Percentiles rank a stretch among this genome's conserved stretches.
Evolutionary conservation across 2,113 vertebrate genomes (phyloP).

Genomic region (Ardeotis arabs): DNA sequence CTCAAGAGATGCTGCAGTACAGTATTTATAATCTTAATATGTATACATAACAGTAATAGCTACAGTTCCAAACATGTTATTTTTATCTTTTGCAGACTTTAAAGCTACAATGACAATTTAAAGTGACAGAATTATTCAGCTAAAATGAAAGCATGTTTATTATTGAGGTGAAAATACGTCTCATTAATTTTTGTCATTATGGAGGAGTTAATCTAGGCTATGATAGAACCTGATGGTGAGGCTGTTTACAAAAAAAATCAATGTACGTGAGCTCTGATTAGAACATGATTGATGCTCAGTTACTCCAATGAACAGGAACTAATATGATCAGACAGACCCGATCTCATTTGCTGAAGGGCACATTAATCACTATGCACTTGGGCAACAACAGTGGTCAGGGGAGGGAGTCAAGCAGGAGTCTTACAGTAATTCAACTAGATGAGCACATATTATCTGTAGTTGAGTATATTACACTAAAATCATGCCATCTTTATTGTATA

Average conservation of each 20-base stretch:
- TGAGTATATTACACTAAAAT: conserved; percentile 21
- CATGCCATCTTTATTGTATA: neutral
- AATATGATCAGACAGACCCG: conserved; percentile 53
- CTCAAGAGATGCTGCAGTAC: neutral
- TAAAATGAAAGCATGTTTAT: neutral
- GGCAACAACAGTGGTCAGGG: conserved; percentile 30
- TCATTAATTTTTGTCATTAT: neutral
- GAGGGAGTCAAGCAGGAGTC: neutral
- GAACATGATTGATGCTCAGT: conserved; percentile 68
- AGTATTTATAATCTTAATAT: neutral
- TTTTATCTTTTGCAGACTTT: neutral
- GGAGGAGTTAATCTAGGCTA: neutral
- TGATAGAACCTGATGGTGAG: conserved; percentile 1
- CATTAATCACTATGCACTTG: conserved; percentile 65
- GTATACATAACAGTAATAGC: neutral
- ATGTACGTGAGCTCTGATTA: conserved; percentile 51
- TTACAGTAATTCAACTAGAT: conserved; percentile 28
- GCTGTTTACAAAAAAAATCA: conserved; percentile 42
- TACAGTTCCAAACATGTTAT: neutral
- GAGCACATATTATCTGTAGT: neutral
- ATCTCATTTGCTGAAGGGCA: conserved; percentile 63
- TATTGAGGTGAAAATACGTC: neutral
- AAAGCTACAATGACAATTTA: neutral
- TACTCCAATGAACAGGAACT: conserved; percentile 63
- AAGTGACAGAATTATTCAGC: neutral